A percentile compares a stretch with the other conserved stretches of the same genome.
Conservation (phyloP, 2,113 vertebrate species). For the Cavia porcellus region DNA sequence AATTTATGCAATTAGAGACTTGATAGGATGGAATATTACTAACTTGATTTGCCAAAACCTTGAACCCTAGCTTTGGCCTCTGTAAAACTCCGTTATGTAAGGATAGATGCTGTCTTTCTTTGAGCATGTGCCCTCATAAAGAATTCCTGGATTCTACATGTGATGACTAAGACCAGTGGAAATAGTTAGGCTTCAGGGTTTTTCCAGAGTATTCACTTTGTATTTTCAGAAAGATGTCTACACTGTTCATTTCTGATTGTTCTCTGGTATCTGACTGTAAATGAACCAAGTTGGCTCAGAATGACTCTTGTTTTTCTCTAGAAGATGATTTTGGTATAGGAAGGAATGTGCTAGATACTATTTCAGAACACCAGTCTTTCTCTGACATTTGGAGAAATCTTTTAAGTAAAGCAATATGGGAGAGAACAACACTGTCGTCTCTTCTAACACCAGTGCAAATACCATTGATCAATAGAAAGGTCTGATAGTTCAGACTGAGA, state of each 20-base stretch:
- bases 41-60: background rate
- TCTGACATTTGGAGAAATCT: background rate
- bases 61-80: background rate
- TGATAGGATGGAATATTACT: accelerated
- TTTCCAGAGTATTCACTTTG: background rate
- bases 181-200: background rate
- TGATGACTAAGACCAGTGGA: background rate
- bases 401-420: background rate
- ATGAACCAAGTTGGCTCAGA: background rate
- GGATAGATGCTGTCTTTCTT: background rate
- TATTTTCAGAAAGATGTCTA: background rate
- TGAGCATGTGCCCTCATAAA: background rate
- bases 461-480: background rate
- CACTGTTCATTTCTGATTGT: background rate
- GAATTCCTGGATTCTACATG: background rate
- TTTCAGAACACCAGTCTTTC: background rate
- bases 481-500: background rate
- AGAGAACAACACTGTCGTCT: background rate
- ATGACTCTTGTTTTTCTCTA: background rate
- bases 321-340: background rate
- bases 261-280: constrained; percentile 9
- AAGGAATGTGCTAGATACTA: background rate
- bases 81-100: background rate
- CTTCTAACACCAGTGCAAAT: background rate
- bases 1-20: background rate